Base-by-base conservation (phyloP, 2,797 vertebrate genomes). In the Melanotaenia parkinsoni region DNA sequence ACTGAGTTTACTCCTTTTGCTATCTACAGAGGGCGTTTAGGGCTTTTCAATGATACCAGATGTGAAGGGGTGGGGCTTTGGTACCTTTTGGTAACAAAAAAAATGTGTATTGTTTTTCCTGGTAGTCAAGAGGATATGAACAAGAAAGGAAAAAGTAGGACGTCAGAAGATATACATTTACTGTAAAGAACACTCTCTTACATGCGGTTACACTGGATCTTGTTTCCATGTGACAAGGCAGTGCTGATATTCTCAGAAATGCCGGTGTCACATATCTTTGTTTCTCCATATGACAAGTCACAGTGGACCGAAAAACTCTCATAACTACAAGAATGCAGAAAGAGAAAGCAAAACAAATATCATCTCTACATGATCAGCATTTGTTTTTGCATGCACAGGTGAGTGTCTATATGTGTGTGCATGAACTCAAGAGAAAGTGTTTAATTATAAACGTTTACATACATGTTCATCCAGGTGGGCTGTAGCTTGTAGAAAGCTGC, bases 161-260 rank as follows among this genome's bases (percentile, higher is more conserved):
- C 3, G 1, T 13, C 10, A 30, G 0, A 56, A 26, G 24, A 45
- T 30, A 18, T 14, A 30, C 5, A 45, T 30, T 16, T 26, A 60
- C 3, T 47, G 18, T 20, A 4, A 1, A 12, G 45, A 22, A 1
- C 10, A 30, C 0, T 1, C 1, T 9, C 92, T 93, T 85, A 95
- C 94, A 86, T 82, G 64, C 94, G 92, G 73, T 88, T 91, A 65
- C 93, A 95, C 30, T 86, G 86, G 70, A 95, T 91, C 69, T 86
- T 92, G 85, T 88, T 83, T 76, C 82, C 81, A 4, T 69, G 75
- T 0, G 85, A 76, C 71, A 94, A 82, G 5, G 91, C 86, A 0
- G 89, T 90, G 91, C 91, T 93, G 85, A 95, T 94, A 14, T 95
- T 93, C 50, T 94, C 92, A 3, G 91, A 94, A 51, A 91, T 1